phyloP scores from a whole-genome alignment of 64 coral and sea anemone species.

The Platygyra sinensis region DNA sequence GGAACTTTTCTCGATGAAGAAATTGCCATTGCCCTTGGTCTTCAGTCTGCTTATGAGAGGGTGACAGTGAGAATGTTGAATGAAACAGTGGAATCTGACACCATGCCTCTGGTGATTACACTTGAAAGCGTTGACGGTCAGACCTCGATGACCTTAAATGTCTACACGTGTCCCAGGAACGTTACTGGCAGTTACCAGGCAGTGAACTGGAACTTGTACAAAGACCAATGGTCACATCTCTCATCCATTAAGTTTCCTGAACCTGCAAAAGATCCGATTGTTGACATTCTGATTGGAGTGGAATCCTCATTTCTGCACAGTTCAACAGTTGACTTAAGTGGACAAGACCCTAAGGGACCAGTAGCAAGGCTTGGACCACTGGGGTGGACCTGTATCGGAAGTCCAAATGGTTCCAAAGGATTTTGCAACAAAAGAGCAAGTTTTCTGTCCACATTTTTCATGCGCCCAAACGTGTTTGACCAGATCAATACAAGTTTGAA shows the following conservation, averaged over 20 bases:
- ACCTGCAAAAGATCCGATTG: slow-evolving; percentile 48
- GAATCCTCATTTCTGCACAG: slow-evolving; percentile 55
- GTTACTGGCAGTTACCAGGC: slow-evolving; percentile 28
- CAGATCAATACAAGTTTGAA: not conserved
- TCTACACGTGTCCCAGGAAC: not conserved
- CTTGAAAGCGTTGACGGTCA: slow-evolving; percentile 39
- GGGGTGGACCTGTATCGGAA: no score
- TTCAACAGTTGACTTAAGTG: slow-evolving; percentile 48
- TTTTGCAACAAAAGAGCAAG: not conserved
- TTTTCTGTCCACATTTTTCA: slow-evolving; percentile 16
- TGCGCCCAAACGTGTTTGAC: slow-evolving; percentile 5
- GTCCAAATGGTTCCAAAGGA: slow-evolving; percentile 23
- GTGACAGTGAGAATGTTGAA: slow-evolving; percentile 57
- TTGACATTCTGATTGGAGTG: slow-evolving; percentile 66
- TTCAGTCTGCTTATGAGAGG: slow-evolving; percentile 7
- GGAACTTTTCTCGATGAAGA: slow-evolving; percentile 62
- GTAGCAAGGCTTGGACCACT: slow-evolving; percentile 50
- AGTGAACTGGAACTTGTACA: no score
- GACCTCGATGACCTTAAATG: no score
- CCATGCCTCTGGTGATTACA: slow-evolving; percentile 34
- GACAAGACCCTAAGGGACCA: slow-evolving; percentile 44
- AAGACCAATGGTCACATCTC: not conserved
- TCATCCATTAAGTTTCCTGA: no score
- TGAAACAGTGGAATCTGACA: slow-evolving; percentile 48
- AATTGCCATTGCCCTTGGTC: slow-evolving; percentile 49